Conservation (phyloP, 1,140 invertebrate species). For the Littorina saxatilis region DNA sequence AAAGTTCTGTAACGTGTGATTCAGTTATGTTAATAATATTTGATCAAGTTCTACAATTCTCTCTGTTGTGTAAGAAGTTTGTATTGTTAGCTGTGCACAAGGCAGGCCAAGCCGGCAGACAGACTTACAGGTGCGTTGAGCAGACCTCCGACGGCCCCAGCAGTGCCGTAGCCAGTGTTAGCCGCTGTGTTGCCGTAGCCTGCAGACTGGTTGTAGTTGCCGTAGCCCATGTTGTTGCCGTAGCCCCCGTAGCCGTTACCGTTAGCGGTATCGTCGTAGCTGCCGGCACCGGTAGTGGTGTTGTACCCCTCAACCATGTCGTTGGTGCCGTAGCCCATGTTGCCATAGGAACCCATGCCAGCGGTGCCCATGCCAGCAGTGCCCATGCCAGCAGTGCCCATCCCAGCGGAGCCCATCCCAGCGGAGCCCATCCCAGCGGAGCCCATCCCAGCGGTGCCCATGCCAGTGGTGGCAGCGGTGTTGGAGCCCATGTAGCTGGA, state of each 20-base stretch:
- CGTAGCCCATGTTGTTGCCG: background rate
- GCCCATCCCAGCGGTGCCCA: background rate
- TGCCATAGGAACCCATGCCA: background rate
- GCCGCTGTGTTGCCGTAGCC: slow-evolving; percentile 6
- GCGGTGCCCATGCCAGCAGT: no score
- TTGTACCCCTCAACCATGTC: slow-evolving; percentile 1
- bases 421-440: background rate
- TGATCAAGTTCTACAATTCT: background rate
- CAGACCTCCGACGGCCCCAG: background rate
- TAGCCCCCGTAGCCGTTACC: background rate
- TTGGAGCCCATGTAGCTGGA: background rate
- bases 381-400: background rate
- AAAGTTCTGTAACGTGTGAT: no score
- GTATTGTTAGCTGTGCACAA: no score
- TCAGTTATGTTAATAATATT: slow-evolving; percentile 11
- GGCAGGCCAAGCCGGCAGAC: no score
- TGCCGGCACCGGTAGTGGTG: background rate
- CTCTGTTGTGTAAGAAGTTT: no score
- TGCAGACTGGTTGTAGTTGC: slow-evolving; percentile 4
- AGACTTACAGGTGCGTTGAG: background rate
- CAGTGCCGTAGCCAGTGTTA: background rate
- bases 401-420: background rate
- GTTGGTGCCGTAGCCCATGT: slow-evolving; percentile 1
- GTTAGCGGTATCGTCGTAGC: background rate
- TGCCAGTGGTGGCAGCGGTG: background rate